Evolutionary conservation across 2,888 invertebrate species (phyloP).

Genomic region (Sminthurides aquaticus): DNA sequence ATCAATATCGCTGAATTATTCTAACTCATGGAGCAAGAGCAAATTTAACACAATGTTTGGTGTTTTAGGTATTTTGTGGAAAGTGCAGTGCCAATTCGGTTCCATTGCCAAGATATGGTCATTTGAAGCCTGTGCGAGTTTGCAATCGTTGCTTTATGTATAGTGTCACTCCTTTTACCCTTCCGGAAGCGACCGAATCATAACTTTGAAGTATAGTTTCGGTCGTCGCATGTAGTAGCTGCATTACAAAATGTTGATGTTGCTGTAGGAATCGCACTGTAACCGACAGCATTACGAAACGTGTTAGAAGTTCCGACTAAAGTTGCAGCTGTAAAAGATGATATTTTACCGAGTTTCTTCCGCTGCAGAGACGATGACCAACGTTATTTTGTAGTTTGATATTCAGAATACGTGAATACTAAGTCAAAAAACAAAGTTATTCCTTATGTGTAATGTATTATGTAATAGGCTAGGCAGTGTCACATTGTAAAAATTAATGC

Average conservation of each 20-base stretch:
- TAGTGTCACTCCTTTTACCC: constrained; percentile 60
- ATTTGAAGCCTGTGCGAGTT: constrained; percentile 85
- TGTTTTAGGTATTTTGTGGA: constrained; percentile 77
- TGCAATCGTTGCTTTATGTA: constrained; percentile 80
- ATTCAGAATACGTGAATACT: background rate
- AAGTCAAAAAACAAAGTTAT: background rate
- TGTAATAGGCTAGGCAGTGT: background rate
- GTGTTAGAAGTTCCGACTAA: too few relatives aligned
- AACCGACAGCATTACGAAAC: too few relatives aligned
- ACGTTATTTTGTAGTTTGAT: background rate
- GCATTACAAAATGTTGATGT: too few relatives aligned
- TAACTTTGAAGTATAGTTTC: too few relatives aligned
- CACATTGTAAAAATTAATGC: too few relatives aligned
- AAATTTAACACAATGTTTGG: too few relatives aligned
- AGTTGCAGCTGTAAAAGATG: too few relatives aligned
- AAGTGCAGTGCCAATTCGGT: constrained; percentile 88
- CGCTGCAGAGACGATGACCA: background rate
- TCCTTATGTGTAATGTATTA: background rate
- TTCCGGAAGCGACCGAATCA: constrained; percentile 30
- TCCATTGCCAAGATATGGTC: constrained; percentile 85
- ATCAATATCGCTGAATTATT: too few relatives aligned
- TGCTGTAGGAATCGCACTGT: too few relatives aligned
- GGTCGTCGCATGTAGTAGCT: too few relatives aligned
- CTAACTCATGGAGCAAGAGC: too few relatives aligned
- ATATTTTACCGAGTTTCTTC: background rate